Evolutionary conservation across 2,888 invertebrate genomes (phyloP).

Genomic region (Heliconius erato): DNA sequence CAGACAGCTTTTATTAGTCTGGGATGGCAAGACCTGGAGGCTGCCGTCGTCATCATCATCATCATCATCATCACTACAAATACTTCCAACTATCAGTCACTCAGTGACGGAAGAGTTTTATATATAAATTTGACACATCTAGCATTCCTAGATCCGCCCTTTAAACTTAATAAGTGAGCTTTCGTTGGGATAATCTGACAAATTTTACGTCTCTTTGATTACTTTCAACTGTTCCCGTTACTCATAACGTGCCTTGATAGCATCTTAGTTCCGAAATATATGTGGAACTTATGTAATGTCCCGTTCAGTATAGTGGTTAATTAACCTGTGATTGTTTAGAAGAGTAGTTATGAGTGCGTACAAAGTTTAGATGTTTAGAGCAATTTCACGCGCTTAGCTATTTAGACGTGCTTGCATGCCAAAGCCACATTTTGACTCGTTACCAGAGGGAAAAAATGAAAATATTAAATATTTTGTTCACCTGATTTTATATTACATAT

Average conservation of each 20-base stretch:
- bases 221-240: slow-evolving; percentile 58
- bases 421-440: too few species aligned
- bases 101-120: too few species aligned
- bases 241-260: slow-evolving; percentile 34
- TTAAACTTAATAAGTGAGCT: slow-evolving; percentile 69
- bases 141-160: slow-evolving; percentile 54
- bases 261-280: slow-evolving; percentile 1
- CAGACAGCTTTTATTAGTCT: too few species aligned
- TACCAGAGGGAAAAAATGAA: too few species aligned
- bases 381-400: too few species aligned
- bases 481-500: too few species aligned
- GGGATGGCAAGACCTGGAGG: too few species aligned
- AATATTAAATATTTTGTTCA: too few species aligned
- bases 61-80: too few species aligned
- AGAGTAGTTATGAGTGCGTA: background rate
- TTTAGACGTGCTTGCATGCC: too few species aligned
- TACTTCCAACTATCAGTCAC: too few species aligned
- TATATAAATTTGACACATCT: slow-evolving; percentile 51
- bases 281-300: background rate
- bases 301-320: background rate
- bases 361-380: background rate
- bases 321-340: background rate
- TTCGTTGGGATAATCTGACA: slow-evolving; percentile 71
- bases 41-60: too few species aligned
- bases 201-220: slow-evolving; percentile 78